These are phyloP conservation scores for Sorex araneus DNA, from an alignment of 2,113 vertebrate genomes.

Conservation along the genomic window DNA sequence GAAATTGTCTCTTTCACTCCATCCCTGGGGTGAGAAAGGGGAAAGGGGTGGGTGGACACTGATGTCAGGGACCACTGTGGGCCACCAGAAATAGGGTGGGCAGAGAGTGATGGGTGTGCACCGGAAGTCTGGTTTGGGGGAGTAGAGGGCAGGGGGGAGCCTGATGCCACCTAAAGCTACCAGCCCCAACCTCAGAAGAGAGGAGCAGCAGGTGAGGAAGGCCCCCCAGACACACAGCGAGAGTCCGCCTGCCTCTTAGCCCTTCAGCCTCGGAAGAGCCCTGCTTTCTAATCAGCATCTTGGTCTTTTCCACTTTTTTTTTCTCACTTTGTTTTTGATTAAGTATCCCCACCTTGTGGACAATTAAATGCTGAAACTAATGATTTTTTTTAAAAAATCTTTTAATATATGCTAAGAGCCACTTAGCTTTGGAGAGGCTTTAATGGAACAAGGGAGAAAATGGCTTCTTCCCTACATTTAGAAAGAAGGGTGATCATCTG, in stretches of 20 bases:
- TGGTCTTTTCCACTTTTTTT: conserved; percentile 63
- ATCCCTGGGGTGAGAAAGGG: neutral
- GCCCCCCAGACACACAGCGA: neutral
- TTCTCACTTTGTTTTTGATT: conserved; percentile 80
- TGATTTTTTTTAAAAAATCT: conserved; percentile 81
- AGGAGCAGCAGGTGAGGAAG: neutral
- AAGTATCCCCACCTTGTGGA: conserved; percentile 83
- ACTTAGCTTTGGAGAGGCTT: conserved; percentile 68
- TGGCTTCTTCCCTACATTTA: conserved; percentile 69
- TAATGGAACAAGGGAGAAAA: conserved; percentile 74
- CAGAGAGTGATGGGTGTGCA: neutral
- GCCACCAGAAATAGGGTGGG: neutral
- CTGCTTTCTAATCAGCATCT: conserved; percentile 67
- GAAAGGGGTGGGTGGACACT: neutral
- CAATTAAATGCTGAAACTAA: conserved; percentile 81
- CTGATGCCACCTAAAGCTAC: neutral
- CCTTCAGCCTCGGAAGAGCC: conserved; percentile 58
- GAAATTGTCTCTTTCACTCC: neutral
- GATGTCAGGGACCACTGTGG: neutral
- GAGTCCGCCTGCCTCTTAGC: neutral
- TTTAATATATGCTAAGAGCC: conserved; percentile 83
- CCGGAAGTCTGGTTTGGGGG: accelerated
- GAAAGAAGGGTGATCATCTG: conserved; percentile 51
- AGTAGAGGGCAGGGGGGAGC: neutral
- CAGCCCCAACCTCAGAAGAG: neutral